A percentile compares a stretch with the other conserved stretches of the same genome.
Evolutionary conservation across 2,113 vertebrate species (phyloP).

Genomic region (Ranitomeya variabilis): DNA sequence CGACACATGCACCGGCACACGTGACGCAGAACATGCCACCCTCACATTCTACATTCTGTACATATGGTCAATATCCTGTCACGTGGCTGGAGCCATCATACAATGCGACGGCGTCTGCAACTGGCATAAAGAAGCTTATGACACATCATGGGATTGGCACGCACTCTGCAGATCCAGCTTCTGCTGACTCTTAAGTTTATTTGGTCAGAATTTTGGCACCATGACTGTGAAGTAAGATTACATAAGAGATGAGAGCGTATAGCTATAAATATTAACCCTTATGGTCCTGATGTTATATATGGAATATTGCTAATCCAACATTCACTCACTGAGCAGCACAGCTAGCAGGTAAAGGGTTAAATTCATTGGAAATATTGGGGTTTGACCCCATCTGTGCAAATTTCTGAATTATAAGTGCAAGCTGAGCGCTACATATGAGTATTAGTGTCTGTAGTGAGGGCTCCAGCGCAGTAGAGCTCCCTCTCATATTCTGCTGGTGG

Average conservation of each 20-base stretch:
- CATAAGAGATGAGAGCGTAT: not conserved
- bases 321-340: constrained; percentile 6
- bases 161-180: not conserved
- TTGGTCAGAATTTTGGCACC: constrained; percentile 29
- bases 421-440: constrained; percentile 38
- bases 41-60: not conserved
- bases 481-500: constrained; percentile 55
- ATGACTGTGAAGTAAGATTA: not conserved
- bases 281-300: not conserved
- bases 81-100: not conserved
- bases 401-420: constrained; percentile 50
- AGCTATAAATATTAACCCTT: not conserved
- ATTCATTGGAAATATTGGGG: constrained; percentile 18
- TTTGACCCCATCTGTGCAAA: constrained; percentile 32
- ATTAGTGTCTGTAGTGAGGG: constrained; percentile 43
- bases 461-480: constrained; percentile 28
- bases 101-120: not conserved
- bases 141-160: not conserved
- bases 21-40: not conserved
- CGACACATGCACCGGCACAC: not conserved
- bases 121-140: not conserved
- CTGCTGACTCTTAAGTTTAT: not conserved
- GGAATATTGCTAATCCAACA: constrained; percentile 3
- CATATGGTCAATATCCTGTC: not conserved
- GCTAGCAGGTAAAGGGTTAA: not conserved